phyloP scores from a whole-genome alignment of 2,888 invertebrate genomes.

The Candidula unifasciata region DNA sequence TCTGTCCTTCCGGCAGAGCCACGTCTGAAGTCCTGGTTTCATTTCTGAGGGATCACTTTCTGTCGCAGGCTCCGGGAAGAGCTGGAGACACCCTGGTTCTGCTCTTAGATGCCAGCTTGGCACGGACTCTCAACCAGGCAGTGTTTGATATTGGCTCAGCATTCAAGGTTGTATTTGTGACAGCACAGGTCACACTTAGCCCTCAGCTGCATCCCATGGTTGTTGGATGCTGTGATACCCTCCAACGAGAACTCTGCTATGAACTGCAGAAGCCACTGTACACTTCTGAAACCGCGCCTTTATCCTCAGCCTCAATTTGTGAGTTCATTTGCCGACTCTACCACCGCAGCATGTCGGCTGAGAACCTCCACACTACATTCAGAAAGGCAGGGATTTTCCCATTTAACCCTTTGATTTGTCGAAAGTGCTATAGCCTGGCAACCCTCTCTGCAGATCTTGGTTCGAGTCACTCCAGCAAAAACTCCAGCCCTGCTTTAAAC shows the following conservation, averaged over 20 bases:
- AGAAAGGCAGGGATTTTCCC: slow-evolving; percentile 50
- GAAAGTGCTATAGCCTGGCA: slow-evolving; percentile 29
- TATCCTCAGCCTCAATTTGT: slow-evolving; percentile 48
- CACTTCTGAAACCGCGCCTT: slow-evolving; percentile 34
- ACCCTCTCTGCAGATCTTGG: not conserved
- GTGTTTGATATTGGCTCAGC: slow-evolving; percentile 46
- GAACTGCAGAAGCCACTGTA: slow-evolving; percentile 49
- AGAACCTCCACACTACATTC: slow-evolving; percentile 47
- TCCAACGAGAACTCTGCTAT: slow-evolving; percentile 46
- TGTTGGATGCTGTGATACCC: slow-evolving; percentile 46
- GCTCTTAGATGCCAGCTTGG: slow-evolving; percentile 42
- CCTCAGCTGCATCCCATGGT: slow-evolving; percentile 48
- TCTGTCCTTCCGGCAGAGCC: slow-evolving; percentile 29
- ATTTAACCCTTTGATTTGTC: slow-evolving; percentile 44
- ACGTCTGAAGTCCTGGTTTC: slow-evolving; percentile 44
- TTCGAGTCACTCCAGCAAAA: not conserved
- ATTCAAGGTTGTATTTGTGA: slow-evolving; percentile 48
- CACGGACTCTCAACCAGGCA: slow-evolving; percentile 40
- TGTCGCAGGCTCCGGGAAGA: slow-evolving; percentile 47
- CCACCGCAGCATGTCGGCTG: slow-evolving; percentile 49
- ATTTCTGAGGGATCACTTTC: slow-evolving; percentile 45
- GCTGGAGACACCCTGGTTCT: slow-evolving; percentile 45
- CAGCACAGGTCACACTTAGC: slow-evolving; percentile 35
- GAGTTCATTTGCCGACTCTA: slow-evolving; percentile 49
- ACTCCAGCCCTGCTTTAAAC: not conserved